Conservation (phyloP, 2,888 invertebrate genomes). For the Pecten maximus region DNA sequence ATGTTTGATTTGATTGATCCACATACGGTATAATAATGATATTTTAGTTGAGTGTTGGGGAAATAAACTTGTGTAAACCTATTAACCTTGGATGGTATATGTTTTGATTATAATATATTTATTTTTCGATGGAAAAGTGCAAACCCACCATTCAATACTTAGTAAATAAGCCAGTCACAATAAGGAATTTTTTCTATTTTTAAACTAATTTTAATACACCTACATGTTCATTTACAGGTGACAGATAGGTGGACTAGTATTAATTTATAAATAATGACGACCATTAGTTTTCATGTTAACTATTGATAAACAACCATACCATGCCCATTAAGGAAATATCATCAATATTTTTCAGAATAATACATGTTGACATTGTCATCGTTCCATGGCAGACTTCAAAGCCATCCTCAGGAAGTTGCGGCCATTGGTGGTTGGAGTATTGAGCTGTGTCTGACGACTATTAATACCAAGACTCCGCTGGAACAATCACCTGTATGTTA, state of each 20-base stretch:
- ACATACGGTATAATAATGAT: no score
- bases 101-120: no score
- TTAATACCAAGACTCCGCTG: neutral
- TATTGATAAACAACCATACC: neutral
- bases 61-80: no score
- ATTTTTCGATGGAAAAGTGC: no score
- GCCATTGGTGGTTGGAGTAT: neutral
- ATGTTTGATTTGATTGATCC: no score
- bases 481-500: neutral
- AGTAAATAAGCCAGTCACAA: neutral
- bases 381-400: neutral
- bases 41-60: no score
- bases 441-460: neutral
- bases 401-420: neutral
- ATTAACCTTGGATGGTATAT: no score
- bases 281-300: neutral
- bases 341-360: conserved; percentile 29
- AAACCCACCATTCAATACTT: no score
- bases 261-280: neutral
- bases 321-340: neutral
- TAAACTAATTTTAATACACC: neutral
- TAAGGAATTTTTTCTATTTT: neutral
- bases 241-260: neutral
- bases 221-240: neutral
- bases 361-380: conserved; percentile 5